Evolutionary conservation across 2,113 vertebrate genomes (phyloP).

Genomic region (Sarotherodon lohbergeri): DNA sequence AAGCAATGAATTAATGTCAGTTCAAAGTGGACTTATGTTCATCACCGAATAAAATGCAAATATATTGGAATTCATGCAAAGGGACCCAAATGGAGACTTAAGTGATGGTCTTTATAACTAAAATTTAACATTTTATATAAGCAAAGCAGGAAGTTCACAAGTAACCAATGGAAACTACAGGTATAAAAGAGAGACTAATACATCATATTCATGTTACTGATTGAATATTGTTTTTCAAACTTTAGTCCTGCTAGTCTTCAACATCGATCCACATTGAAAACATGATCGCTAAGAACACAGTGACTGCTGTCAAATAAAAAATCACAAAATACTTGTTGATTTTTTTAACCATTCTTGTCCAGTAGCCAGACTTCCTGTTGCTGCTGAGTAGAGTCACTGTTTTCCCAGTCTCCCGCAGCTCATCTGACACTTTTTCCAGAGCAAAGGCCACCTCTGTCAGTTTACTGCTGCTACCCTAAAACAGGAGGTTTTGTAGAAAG

Average conservation of each 20-base stretch:
- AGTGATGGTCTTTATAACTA: neutral
- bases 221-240: neutral
- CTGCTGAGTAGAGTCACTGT: neutral
- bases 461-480: neutral
- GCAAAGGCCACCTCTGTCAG: neutral
- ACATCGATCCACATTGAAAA: neutral
- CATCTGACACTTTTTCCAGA: neutral
- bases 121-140: neutral
- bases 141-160: neutral
- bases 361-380: neutral
- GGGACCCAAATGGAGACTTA: neutral
- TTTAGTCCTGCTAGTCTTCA: neutral
- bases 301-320: neutral
- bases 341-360: neutral
- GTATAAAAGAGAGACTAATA: neutral
- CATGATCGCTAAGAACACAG: neutral
- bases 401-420: neutral
- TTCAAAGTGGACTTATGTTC: neutral
- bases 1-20: neutral
- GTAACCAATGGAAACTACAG: neutral
- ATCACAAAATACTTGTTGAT: neutral
- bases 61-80: neutral
- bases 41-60: neutral
- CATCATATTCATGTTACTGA: neutral
- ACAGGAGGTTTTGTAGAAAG: neutral